Evolutionary conservation across 2,888 invertebrate species (phyloP).

Genomic region (Synanthedon formicaeformis): DNA sequence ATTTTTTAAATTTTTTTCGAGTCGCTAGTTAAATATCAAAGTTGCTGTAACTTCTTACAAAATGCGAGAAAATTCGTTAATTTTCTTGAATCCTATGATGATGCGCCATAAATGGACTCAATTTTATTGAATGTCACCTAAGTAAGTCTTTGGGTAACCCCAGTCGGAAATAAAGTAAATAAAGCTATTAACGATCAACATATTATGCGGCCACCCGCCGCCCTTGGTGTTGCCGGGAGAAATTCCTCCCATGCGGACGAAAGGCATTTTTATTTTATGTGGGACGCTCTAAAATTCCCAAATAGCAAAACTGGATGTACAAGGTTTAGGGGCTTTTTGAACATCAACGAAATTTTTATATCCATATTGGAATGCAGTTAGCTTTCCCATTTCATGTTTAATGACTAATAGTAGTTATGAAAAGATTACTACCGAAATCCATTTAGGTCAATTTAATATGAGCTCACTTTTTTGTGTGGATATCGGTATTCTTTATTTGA

Average conservation of each 20-base stretch:
- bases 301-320: constrained; percentile 68
- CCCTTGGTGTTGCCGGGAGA: constrained; percentile 26
- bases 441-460: background rate
- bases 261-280: constrained; percentile 64
- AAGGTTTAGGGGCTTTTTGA: constrained; percentile 64
- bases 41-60: too few relatives aligned
- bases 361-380: constrained; percentile 53
- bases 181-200: constrained; percentile 57
- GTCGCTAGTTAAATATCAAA: too few relatives aligned
- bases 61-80: too few relatives aligned
- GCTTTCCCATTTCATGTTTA: constrained; percentile 24
- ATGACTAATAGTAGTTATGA: constrained; percentile 35
- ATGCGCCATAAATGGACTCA: too few relatives aligned
- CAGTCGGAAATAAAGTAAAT: constrained; percentile 25
- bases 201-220: constrained; percentile 34
- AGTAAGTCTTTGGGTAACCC: too few relatives aligned
- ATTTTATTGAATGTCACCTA: background rate
- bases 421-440: background rate
- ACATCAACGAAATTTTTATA: constrained; percentile 56
- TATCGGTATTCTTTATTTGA: background rate
- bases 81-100: too few relatives aligned
- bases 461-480: background rate
- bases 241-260: constrained; percentile 28
- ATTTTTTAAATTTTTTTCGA: too few relatives aligned
- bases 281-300: constrained; percentile 51